Evolutionary conservation across 2,797 vertebrate genomes (phyloP).

Genomic region (Malacoraja senta): DNA sequence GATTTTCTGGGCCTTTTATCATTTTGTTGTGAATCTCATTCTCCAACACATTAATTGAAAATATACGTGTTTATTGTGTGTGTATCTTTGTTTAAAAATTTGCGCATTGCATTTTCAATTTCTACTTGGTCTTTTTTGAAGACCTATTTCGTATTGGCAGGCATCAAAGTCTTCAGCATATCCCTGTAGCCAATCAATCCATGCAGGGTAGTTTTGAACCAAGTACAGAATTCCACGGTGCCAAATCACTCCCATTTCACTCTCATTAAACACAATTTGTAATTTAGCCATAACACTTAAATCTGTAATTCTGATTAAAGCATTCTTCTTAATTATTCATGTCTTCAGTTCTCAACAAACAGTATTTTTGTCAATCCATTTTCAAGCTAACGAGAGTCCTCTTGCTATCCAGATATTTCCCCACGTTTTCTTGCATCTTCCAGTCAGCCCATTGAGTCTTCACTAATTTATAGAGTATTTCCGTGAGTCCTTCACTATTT

Average conservation of each 20-base stretch:
- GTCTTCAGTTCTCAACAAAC: conserved; percentile 14
- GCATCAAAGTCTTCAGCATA: background rate
- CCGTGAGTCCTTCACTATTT: too few species aligned
- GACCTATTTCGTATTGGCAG: background rate
- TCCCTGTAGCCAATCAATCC: background rate
- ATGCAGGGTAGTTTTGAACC: background rate
- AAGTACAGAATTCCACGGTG: background rate
- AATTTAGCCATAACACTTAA: conserved; percentile 15
- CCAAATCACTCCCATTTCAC: background rate
- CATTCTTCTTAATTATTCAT: conserved; percentile 31
- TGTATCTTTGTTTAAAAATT: background rate
- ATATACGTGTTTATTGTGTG: background rate
- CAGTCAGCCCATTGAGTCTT: too few species aligned
- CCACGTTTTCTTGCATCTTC: too few species aligned
- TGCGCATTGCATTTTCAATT: background rate
- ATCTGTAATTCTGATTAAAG: conserved; percentile 35
- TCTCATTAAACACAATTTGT: background rate
- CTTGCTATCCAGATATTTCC: background rate
- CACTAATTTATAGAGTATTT: too few species aligned
- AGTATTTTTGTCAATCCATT: background rate
- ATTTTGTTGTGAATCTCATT: background rate
- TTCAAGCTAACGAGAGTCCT: background rate
- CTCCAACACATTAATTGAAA: background rate
- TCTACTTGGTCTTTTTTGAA: background rate
- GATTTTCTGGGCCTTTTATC: background rate